Base-by-base conservation (phyloP, 2,888 invertebrate species). In the Archips xylosteana region DNA sequence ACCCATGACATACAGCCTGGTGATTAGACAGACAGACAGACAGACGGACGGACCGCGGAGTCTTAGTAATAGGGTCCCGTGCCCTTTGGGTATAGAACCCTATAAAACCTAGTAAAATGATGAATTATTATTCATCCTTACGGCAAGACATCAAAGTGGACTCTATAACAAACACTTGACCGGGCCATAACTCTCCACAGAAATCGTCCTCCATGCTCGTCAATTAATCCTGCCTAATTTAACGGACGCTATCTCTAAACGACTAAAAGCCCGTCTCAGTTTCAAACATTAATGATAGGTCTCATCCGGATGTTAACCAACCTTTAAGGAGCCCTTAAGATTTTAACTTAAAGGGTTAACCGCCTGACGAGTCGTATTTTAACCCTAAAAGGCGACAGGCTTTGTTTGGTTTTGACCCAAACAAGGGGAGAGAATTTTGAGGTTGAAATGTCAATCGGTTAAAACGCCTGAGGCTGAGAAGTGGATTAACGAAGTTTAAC, bases 271-370 rank as follows among this genome's bases (percentile, higher is more conserved):
- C 72, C n/a, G 3, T 68, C 68, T 67, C 47, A 63, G 72, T 72
- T 72, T 68, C 67, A 67, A 72, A 62, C 71, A 68, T 72, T 72
- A 72, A 72, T 72, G 57, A 57, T 63, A 60, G 68, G 12, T 8
- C 54, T 32, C 54, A 60, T 66, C 71, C 62, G 71, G 71, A 59
- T 68, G 62, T 57, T 57, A 70, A 70, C 63, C 12, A 63, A 63
- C 68, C 57, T 62, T 72, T 15, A 63, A 63, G 68, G 45, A 57
- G 57, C 68, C 57, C 67, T 72, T n/a, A 63, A 63, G 68, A 62
- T 72, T 57, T 63, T 23, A 63, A 62, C 67, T 10, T 42, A 57
- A 45, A 34, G 63, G 63, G 54, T 57, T 70, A 70, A 68, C 67
- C 67, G 34, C 67, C 12, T 68, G 47, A 60, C 34, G 60, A 65